A percentile compares a stretch with the other conserved stretches of the same genome.
These are phyloP conservation scores for Epistrophe eligans DNA, from an alignment of 2,888 invertebrate genomes.

Conservation along the genomic window DNA sequence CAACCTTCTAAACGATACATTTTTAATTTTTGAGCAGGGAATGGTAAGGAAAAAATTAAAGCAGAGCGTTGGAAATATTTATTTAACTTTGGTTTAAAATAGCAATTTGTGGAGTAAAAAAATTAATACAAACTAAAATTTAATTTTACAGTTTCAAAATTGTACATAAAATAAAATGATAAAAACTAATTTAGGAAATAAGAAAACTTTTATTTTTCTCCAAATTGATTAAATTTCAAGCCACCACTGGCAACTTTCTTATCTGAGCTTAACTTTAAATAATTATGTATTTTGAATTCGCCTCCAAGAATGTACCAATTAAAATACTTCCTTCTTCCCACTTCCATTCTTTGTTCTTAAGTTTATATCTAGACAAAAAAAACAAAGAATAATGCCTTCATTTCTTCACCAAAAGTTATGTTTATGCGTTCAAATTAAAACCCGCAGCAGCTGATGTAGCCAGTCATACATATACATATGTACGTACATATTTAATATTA, in stretches of 20 bases:
- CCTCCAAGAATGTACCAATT: slow-evolving; percentile 15
- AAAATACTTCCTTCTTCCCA: slow-evolving; percentile 13
- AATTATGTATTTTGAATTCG: background rate
- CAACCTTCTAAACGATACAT: too few relatives aligned
- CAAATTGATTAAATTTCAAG: background rate
- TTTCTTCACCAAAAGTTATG: slow-evolving; percentile 4
- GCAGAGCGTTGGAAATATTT: too few relatives aligned
- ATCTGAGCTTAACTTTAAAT: slow-evolving; percentile 3
- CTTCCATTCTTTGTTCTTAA: too few relatives aligned
- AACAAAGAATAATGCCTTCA: background rate
- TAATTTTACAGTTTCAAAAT: too few relatives aligned
- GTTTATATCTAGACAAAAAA: background rate
- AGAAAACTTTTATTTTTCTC: background rate
- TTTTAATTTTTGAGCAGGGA: too few relatives aligned
- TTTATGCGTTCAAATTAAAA: slow-evolving; percentile 18
- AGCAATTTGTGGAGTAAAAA: too few relatives aligned
- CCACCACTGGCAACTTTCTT: background rate
- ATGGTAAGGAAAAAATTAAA: too few relatives aligned
- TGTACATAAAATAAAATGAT: too few relatives aligned
- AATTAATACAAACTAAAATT: too few relatives aligned
- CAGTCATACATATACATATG: background rate
- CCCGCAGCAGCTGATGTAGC: slow-evolving; percentile 15
- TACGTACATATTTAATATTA: background rate
- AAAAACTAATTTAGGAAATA: background rate
- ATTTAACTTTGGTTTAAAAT: too few relatives aligned